Percentiles rank a stretch among this genome's conserved stretches.
phyloP scores from a whole-genome alignment of 1,140 invertebrate genomes.

The Subanguina moxae region DNA sequence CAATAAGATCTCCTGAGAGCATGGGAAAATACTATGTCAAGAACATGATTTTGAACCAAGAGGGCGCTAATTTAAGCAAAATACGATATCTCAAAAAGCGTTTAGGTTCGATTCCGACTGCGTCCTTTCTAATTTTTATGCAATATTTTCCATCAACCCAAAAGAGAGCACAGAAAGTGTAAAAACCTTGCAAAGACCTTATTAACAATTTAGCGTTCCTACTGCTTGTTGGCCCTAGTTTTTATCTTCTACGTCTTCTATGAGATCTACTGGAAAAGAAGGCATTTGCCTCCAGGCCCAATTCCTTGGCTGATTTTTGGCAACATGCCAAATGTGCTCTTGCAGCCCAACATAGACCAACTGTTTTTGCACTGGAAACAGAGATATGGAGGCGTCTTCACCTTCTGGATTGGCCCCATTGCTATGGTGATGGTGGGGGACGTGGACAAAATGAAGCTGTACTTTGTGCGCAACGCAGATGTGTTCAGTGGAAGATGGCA shows the following conservation, averaged over 20 bases:
- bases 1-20: background rate
- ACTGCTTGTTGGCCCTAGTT: conserved; percentile 6
- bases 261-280: conserved; percentile 53
- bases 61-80: too few relatives aligned
- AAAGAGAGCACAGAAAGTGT: too few relatives aligned
- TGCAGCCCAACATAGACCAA: conserved; percentile 29
- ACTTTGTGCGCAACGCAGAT: conserved; percentile 54
- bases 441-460: conserved; percentile 45
- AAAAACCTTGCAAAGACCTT: background rate
- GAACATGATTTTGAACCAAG: too few relatives aligned
- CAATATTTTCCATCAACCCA: too few relatives aligned
- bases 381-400: conserved; percentile 51
- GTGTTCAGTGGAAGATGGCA: conserved; percentile 54
- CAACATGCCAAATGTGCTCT: conserved; percentile 3
- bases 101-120: too few relatives aligned
- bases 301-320: conserved; percentile 45
- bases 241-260: conserved; percentile 43
- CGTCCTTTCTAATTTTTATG: too few relatives aligned
- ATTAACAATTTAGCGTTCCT: background rate
- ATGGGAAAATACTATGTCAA: too few relatives aligned
- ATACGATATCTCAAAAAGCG: too few relatives aligned
- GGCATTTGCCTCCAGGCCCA: conserved; percentile 51
- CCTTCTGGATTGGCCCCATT: conserved; percentile 56
- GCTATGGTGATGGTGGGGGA: conserved; percentile 56
- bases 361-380: conserved; percentile 43